Evolutionary conservation across 2,113 vertebrate genomes (phyloP), one percentile per base, ranked within the genome.

Genomic region (Sardina pilchardus): DNA sequence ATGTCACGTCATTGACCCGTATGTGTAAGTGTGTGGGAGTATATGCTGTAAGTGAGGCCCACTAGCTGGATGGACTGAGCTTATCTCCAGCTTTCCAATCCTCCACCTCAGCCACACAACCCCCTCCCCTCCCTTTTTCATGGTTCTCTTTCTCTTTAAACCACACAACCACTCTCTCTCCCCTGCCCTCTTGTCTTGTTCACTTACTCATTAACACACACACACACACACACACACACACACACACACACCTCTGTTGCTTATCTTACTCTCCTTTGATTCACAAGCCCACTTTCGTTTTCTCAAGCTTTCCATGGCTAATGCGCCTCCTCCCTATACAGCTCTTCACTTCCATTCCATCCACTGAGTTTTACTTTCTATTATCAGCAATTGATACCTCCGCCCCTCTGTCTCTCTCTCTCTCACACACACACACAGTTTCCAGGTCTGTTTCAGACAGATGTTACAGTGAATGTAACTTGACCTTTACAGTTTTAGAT

Each of bases 161-260:
- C 86, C 85, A 83, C 83, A 53, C 3, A 9, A 12, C 7, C 53
- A 19, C 42, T 56, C 88, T 80, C 43, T 82, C 82, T 21, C 7
- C 44, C 21, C 80, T 48, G 8, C 67, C 56, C 43, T 14, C 44
- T 14, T 34, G 75, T 30, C 19, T 36, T 67, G 44, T 67, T 56
- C 16, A 50, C 53, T 24, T 17, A 6, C 17, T 24, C 53, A 56
- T 6, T 24, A 3, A 56, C 53, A 24, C 53, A 24, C 53, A 56
- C 36, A 67, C 39, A 1, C 56, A 14, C 12, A 12, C 45, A 14
- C 12, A 12, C 45, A 56, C 53, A 24, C 53, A 24, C 53, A 56
- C 36, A 67, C 39, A 1, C 56, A 14, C 12, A 12, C 45, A 56
- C 24, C 9, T 47, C 45, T 1, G 45, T 47, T 47, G 45, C 12